phyloP scores from a whole-genome alignment of 2,888 invertebrate genomes.

The Xanthia togata region DNA sequence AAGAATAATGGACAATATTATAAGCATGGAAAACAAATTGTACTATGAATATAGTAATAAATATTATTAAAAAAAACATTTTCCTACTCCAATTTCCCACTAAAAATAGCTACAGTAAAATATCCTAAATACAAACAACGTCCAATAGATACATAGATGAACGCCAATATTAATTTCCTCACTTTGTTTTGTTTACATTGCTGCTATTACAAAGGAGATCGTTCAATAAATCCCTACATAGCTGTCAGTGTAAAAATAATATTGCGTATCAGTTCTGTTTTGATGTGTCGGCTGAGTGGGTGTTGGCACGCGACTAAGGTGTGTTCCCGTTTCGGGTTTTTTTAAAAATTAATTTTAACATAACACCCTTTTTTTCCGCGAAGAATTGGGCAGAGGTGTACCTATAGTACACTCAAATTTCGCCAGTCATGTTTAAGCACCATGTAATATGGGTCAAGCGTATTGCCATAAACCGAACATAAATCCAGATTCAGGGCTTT shows the following conservation, averaged over 20 bases:
- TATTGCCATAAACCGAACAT: background rate
- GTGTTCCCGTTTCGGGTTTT: slow-evolving; percentile 41
- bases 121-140: slow-evolving; percentile 12
- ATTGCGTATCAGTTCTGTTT: slow-evolving; percentile 78
- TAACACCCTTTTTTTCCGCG: accelerated
- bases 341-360: background rate
- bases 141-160: slow-evolving; percentile 34
- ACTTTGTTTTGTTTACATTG: slow-evolving; percentile 63
- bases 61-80: background rate
- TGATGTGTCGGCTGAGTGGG: slow-evolving; percentile 78
- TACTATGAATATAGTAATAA: too few species aligned
- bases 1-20: background rate
- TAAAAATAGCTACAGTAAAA: slow-evolving; percentile 9
- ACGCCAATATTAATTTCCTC: slow-evolving; percentile 66
- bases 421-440: background rate
- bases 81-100: background rate
- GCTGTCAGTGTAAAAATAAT: slow-evolving; percentile 74
- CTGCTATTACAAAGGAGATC: slow-evolving; percentile 63
- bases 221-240: slow-evolving; percentile 67
- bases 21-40: background rate
- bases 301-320: slow-evolving; percentile 76
- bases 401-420: background rate
- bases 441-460: background rate
- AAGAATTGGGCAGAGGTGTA: background rate
- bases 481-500: background rate